These are phyloP conservation scores for Mugil cephalus DNA, from an alignment of 2,113 vertebrate genomes.

Conservation along the genomic window DNA sequence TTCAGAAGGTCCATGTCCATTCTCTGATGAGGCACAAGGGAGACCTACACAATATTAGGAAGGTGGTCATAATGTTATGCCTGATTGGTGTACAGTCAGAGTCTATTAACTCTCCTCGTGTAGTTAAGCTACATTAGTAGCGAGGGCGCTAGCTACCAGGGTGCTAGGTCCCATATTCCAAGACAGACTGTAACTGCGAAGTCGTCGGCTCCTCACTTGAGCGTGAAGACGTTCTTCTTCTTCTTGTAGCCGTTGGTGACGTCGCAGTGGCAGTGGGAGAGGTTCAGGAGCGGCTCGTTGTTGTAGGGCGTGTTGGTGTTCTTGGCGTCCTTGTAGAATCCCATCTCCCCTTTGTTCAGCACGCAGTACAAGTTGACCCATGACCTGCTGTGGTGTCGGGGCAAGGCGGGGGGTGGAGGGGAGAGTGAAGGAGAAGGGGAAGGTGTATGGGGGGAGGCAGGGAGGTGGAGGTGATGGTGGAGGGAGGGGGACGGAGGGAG, in stretches of 20 bases:
- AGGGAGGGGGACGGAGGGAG: conserved; percentile 22
- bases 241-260: conserved; percentile 96
- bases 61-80: too few species aligned
- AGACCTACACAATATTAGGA: too few species aligned
- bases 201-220: conserved; percentile 91
- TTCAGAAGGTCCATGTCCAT: too few species aligned
- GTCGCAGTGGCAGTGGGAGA: conserved; percentile 88
- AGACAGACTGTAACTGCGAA: too few species aligned
- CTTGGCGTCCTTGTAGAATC: conserved; percentile 96
- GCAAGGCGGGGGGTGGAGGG: conserved; percentile 3
- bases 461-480: neutral
- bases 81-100: too few species aligned
- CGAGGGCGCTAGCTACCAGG: too few species aligned
- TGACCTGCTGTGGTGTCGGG: conserved; percentile 86
- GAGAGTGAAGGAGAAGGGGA: conserved; percentile 1
- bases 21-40: too few species aligned
- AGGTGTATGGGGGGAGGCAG: conserved; percentile 21
- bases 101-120: too few species aligned
- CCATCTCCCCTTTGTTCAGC: conserved; percentile 92
- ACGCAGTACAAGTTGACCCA: conserved; percentile 97
- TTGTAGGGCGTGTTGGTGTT: conserved; percentile 86
- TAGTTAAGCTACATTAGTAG: too few species aligned
- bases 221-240: conserved; percentile 97
- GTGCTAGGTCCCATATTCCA: too few species aligned
- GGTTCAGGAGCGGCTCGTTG: conserved; percentile 89